Base-by-base conservation (phyloP, 2,113 vertebrate species). In the Glaucomys volans region DNA sequence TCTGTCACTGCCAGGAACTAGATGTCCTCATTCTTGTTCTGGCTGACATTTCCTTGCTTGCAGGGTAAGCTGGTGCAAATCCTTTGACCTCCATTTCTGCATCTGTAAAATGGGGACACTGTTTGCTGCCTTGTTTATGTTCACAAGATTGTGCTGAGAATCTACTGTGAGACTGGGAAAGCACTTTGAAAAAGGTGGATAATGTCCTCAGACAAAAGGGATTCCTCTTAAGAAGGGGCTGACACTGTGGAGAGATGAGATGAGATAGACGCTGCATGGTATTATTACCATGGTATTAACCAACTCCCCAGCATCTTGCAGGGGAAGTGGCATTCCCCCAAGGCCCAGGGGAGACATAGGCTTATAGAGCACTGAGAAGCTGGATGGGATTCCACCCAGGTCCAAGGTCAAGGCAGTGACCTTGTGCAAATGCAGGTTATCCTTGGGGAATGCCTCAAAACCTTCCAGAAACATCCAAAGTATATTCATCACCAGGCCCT, bases 181-280 rank as follows among this genome's bases (percentile, higher is more conserved):
- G 35, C 42, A 4, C 59, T 82, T 52, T 87, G 69, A 52, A 62
- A 82, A 88, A 74, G 47, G 37, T 71, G 37, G 96, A n/a, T 54
- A 62, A 67, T 24, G 20, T 4, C 12, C 35, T 3, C 66, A 91
- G 62, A 84, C 90, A 64, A 67, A 88, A 93, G 37, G 47, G 28
- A 35, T 89, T 94, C 86, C 83, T 94, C n/a, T 91, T 22, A 91
- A 75, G 83, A 89, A 40, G 26, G 26, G 57, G 20, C n/a, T 66
- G 50, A 71, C 22, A 9, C 47, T 52, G 42, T 54, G 72, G 83
- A 86, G 76, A 92, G 88, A 57, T 4, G 64, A 92, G 85, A 57
- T 4, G 64, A 96, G 59, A 64, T 8, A 17, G 40, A 47, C 8
- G 24, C 44, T 18, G 3, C 4, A 0, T 54, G n/a, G 62, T 69